phyloP scores from a whole-genome alignment of 1,140 invertebrate genomes.

The Drosophila prosaltans region DNA sequence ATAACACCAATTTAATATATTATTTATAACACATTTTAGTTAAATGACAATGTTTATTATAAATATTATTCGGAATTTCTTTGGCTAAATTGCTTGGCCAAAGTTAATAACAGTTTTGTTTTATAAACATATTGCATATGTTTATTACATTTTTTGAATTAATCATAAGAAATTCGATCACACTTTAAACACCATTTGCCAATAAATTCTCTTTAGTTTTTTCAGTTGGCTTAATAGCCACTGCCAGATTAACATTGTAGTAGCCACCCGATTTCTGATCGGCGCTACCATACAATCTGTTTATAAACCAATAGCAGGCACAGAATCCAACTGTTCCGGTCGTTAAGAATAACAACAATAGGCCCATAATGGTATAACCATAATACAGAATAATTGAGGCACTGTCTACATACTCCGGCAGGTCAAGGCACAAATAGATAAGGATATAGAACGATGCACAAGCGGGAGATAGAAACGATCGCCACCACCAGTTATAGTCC shows the following conservation, averaged over 20 bases:
- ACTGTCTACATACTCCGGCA: background rate
- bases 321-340: constrained; percentile 3
- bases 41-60: too few relatives aligned
- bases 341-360: background rate
- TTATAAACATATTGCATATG: too few relatives aligned
- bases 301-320: constrained; percentile 12
- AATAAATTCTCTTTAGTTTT: constrained; percentile 24
- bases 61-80: too few relatives aligned
- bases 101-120: too few relatives aligned
- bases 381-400: background rate
- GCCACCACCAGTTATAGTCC: constrained; percentile 18
- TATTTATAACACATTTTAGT: too few relatives aligned
- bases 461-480: background rate
- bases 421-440: background rate
- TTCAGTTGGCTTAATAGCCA: background rate
- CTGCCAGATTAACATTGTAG: background rate
- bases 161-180: background rate
- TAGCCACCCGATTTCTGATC: background rate
- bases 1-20: too few relatives aligned
- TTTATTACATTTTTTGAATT: too few relatives aligned
- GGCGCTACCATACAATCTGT: background rate
- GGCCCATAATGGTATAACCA: background rate
- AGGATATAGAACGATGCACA: background rate
- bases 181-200: background rate
- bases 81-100: too few relatives aligned